A percentile compares a stretch with the other conserved stretches of the same genome.
Conservation (phyloP, 2,888 invertebrate genomes). For the Acrobasis consociella region DNA sequence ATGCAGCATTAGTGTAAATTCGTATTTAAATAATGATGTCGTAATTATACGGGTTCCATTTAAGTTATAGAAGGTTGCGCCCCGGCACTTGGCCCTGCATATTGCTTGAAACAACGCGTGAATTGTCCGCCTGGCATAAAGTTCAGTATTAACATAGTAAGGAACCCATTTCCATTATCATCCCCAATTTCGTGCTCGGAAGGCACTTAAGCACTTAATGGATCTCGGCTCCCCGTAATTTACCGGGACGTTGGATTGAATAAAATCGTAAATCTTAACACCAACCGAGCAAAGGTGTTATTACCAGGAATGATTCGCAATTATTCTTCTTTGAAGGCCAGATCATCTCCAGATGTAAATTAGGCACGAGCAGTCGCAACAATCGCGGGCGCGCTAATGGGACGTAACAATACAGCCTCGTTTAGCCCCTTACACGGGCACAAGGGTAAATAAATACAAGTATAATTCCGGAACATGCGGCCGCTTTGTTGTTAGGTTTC, state of each 20-base stretch:
- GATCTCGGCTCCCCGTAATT: constrained; percentile 78
- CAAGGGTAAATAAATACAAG: background rate
- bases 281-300: constrained; percentile 66
- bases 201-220: constrained; percentile 82
- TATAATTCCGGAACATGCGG: background rate
- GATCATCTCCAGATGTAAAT: constrained; percentile 51
- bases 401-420: background rate
- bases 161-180: constrained; percentile 79
- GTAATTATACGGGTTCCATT: constrained; percentile 42
- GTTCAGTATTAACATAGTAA: constrained; percentile 77
- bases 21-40: constrained; percentile 30
- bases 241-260: constrained; percentile 77
- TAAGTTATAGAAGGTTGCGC: constrained; percentile 48
- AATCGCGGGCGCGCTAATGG: constrained; percentile 8
- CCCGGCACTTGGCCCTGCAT: constrained; percentile 50
- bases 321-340: constrained; percentile 54
- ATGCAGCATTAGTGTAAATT: constrained; percentile 20
- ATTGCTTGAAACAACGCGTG: constrained; percentile 63
- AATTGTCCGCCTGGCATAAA: constrained; percentile 63
- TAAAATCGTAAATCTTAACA: constrained; percentile 80
- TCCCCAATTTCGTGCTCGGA: constrained; percentile 79
- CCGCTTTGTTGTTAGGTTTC: too few species aligned
- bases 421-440: background rate
- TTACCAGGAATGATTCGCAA: constrained; percentile 70
- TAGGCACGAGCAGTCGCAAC: constrained; percentile 31